phyloP scores from a whole-genome alignment of 1,140 invertebrate genomes.

The Laupala kohalensis region DNA sequence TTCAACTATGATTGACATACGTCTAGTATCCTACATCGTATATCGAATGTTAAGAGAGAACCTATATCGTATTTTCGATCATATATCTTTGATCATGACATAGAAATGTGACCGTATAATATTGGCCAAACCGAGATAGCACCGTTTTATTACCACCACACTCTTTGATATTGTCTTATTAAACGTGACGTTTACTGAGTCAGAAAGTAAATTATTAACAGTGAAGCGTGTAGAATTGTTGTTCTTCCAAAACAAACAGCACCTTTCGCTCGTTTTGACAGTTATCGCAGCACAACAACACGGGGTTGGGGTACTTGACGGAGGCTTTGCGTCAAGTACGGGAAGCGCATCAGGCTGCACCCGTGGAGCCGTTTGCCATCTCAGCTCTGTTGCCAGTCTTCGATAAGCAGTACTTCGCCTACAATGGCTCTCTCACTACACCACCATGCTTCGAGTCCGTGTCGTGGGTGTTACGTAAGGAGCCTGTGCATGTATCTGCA shows the following conservation, averaged over 20 bases:
- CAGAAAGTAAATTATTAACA: too few species aligned
- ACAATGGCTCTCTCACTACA: conserved; percentile 50
- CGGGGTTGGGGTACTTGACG: not conserved
- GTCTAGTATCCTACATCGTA: too few species aligned
- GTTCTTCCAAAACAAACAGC: not conserved
- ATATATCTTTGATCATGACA: too few species aligned
- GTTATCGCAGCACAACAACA: not conserved
- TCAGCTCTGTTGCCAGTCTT: conserved; percentile 2
- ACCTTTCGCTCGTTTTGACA: not conserved
- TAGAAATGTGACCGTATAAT: too few species aligned
- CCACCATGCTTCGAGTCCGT: conserved; percentile 47
- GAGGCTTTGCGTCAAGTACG: not conserved
- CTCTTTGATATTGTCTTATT: too few species aligned
- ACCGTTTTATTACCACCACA: too few species aligned
- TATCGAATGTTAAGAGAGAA: too few species aligned
- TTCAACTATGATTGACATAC: too few species aligned
- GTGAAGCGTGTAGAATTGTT: too few species aligned
- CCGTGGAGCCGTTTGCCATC: not conserved
- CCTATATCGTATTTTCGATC: too few species aligned
- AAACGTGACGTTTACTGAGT: too few species aligned
- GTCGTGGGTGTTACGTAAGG: conserved; percentile 45
- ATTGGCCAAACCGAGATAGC: too few species aligned
- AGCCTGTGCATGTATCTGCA: conserved; percentile 32
- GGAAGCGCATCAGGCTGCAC: not conserved
- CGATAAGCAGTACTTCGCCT: conserved; percentile 33